These are phyloP conservation scores for Pholis gunnellus DNA, from an alignment of 2,113 vertebrate genomes.

Conservation along the genomic window DNA sequence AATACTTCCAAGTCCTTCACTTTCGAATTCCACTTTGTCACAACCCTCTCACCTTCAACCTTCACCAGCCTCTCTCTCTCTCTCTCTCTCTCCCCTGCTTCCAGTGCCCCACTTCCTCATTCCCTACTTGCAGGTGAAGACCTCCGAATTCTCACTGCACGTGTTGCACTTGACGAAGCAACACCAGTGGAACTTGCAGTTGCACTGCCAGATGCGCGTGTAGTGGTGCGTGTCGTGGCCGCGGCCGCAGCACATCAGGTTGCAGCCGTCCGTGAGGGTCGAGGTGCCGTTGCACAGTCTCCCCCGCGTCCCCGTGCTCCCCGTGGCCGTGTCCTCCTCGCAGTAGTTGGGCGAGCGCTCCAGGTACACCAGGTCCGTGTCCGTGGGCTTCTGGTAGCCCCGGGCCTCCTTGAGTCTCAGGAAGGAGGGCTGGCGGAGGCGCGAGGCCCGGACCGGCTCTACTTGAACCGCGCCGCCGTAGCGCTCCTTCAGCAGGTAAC, in stretches of 20 bases:
- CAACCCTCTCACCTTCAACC: conserved; percentile 3
- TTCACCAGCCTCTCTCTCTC: not conserved
- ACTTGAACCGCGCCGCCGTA: conserved; percentile 94
- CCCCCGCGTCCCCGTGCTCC: conserved; percentile 94
- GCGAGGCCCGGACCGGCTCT: conserved; percentile 93
- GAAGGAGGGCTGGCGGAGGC: conserved; percentile 96
- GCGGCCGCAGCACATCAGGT: conserved; percentile 96
- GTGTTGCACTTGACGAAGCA: conserved; percentile 98
- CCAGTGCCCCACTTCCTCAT: not conserved
- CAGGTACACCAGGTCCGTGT: conserved; percentile 96
- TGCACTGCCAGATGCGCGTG: conserved; percentile 97
- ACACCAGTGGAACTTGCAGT: conserved; percentile 99
- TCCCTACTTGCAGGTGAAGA: conserved; percentile 96
- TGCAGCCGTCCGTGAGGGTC: conserved; percentile 87
- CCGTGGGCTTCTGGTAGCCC: conserved; percentile 96
- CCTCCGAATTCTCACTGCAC: conserved; percentile 95
- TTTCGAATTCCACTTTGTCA: conserved; percentile 60
- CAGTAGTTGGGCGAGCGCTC: conserved; percentile 99
- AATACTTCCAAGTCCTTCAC: conserved; percentile 74
- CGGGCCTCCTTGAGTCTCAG: conserved; percentile 94
- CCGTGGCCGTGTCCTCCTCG: conserved; percentile 92
- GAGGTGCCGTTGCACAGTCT: conserved; percentile 97
- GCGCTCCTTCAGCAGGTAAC: conserved; percentile 95
- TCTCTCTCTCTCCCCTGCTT: not conserved
- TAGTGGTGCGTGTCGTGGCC: conserved; percentile 97